Percentiles rank a stretch among this genome's conserved stretches.
Conservation (phyloP, 2,113 vertebrate genomes). For the Phylloscopus trochiloides region DNA sequence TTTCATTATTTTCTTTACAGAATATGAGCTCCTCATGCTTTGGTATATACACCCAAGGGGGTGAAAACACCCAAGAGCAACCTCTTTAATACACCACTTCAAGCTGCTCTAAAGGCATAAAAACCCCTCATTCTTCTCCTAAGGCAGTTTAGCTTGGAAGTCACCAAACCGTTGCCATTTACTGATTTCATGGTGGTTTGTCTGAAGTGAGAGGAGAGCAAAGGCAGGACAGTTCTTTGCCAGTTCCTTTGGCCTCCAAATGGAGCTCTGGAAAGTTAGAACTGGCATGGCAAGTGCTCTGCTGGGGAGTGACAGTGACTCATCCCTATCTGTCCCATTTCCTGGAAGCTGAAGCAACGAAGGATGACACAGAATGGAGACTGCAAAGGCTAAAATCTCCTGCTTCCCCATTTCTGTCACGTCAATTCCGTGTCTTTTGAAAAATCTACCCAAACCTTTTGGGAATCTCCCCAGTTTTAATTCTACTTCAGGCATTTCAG, state of each 20-base stretch:
- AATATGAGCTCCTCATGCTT: background rate
- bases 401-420: background rate
- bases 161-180: background rate
- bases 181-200: background rate
- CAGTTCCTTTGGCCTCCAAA: background rate
- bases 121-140: background rate
- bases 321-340: background rate
- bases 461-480: background rate
- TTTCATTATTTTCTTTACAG: background rate
- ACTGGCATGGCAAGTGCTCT: background rate
- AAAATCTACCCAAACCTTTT: background rate
- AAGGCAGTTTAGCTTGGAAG: background rate
- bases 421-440: background rate
- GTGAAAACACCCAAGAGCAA: background rate
- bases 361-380: background rate
- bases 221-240: background rate
- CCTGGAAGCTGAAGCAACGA: background rate
- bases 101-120: background rate
- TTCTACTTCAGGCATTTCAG: background rate
- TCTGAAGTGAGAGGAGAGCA: background rate
- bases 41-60: background rate
- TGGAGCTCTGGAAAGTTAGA: background rate
- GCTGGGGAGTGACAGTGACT: background rate
- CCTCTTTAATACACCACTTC: background rate
- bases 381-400: background rate